Conservation (phyloP, 1,140 invertebrate species). For the Drosophila busckii region DNA sequence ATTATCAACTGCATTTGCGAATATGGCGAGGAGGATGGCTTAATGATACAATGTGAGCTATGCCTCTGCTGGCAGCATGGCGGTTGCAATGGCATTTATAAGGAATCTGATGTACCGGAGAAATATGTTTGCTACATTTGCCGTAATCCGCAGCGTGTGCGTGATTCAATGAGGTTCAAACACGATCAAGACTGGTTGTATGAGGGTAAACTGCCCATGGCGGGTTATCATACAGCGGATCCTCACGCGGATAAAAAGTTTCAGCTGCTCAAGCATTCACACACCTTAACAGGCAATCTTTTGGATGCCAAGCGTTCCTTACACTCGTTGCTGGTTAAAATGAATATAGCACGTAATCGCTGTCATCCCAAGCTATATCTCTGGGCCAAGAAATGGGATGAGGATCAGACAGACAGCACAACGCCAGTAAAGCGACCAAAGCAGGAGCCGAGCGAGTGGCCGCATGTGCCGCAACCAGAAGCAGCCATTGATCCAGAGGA, state of each 20-base stretch:
- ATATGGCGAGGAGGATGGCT: constrained; percentile 91
- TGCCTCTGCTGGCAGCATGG: constrained; percentile 97
- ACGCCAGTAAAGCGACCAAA: constrained; percentile 52
- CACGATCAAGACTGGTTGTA: constrained; percentile 94
- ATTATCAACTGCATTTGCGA: constrained; percentile 92
- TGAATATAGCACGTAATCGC: constrained; percentile 87
- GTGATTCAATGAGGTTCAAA: constrained; percentile 85
- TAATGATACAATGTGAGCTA: constrained; percentile 97
- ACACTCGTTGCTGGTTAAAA: constrained; percentile 86
- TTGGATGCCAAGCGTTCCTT: constrained; percentile 84
- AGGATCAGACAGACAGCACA: constrained; percentile 46
- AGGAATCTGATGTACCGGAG: constrained; percentile 89
- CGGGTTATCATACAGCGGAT: constrained; percentile 78
- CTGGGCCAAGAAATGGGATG: constrained; percentile 91
- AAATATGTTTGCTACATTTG: constrained; percentile 95
- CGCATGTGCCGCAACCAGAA: constrained; percentile 86
- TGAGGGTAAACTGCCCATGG: constrained; percentile 87
- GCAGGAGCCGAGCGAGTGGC: constrained; percentile 33
- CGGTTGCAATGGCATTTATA: constrained; percentile 89
- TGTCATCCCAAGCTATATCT: constrained; percentile 91
- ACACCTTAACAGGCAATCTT: constrained; percentile 86
- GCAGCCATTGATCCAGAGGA: constrained; percentile 88
- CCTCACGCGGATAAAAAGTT: constrained; percentile 71
- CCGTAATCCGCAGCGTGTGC: constrained; percentile 86
- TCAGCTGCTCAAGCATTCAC: constrained; percentile 83